Base-by-base conservation (phyloP, 2,888 invertebrate genomes). In the Drosophila parthenogenetica region DNA sequence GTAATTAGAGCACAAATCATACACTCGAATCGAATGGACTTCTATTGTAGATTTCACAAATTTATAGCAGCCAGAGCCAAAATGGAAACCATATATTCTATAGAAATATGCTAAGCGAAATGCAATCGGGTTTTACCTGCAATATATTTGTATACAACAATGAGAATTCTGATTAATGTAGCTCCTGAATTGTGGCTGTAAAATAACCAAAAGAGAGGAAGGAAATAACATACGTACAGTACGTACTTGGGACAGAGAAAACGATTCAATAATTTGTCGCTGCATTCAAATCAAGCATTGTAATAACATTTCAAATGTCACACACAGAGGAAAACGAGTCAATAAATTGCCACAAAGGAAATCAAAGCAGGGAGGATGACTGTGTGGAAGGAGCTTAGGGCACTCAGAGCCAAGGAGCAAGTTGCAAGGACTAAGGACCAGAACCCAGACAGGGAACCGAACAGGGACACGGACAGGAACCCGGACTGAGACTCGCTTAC, bases 221-320 rank as follows among this genome's bases (percentile, higher is more conserved):
- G 25, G 29, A 16, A 29, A 8, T 19, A 14, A 43, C 16, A 50
- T 16, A 35, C 42, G 61, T 19, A 66, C 51, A 32, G 13, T 29
- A 29, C 5, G 29, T 29, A 29, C 29, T 29, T 29, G 2, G 29
- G 7, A 29, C 29, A 22, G 39, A 50, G 40, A 22, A 58, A 63
- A 40, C 74, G 50, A 63, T 54, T 60, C 65, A 74, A 87, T 77
- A 81, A 87, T 81, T 84, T 85, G 82, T 88, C 71, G 58, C 55
- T 71, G 84, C 79, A 89, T 83, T 89, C 79, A 81, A 89, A 89
- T 81, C 88, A 69, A 71, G 81, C 62, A 78, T 74, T 81, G 79
- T 70, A 78, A 85, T 85, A 87, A 78, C 86, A 85, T 79, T 75
- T 81, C 75, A 65, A 81, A 87, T 81, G 68, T 69, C 88, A 71